Conservation (phyloP, 1,140 invertebrate genomes). For the Anastrepha obliqua region DNA sequence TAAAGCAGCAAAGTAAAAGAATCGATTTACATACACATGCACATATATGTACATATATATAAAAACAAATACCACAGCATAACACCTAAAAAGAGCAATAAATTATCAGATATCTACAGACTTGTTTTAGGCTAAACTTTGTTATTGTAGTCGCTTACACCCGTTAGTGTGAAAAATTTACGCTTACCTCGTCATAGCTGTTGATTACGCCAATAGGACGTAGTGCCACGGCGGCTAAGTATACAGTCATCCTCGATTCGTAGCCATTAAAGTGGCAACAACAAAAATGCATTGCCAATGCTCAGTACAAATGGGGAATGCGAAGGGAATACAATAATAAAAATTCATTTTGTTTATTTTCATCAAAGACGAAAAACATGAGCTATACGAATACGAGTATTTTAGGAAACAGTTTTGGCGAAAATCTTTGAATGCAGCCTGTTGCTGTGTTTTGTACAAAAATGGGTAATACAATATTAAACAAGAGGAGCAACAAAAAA, state of each 20-base stretch:
- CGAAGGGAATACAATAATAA: not conserved
- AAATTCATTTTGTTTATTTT: conserved; percentile 13
- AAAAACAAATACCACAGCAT: too few relatives aligned
- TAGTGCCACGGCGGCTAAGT: too few relatives aligned
- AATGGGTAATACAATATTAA: not conserved
- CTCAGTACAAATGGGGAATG: not conserved
- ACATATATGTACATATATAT: too few relatives aligned
- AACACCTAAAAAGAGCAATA: too few relatives aligned
- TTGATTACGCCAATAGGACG: too few relatives aligned
- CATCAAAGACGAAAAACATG: not conserved
- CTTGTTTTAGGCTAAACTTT: too few relatives aligned
- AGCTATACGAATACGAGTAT: not conserved
- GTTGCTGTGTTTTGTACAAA: conserved; percentile 2
- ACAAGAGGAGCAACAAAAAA: conserved; percentile 11
- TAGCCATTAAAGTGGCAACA: not conserved
- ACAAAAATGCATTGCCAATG: not conserved
- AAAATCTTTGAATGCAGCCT: not conserved
- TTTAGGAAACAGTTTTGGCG: not conserved
- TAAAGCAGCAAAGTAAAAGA: too few relatives aligned
- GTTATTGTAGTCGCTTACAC: too few relatives aligned
- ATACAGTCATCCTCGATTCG: not conserved
- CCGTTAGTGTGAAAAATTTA: too few relatives aligned
- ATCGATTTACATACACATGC: too few relatives aligned
- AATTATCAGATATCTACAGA: too few relatives aligned
- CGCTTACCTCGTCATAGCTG: too few relatives aligned